A percentile compares a stretch with the other conserved stretches of the same genome.
phyloP scores from a whole-genome alignment of 1,140 invertebrate genomes.

The Sycobia sp. region DNA sequence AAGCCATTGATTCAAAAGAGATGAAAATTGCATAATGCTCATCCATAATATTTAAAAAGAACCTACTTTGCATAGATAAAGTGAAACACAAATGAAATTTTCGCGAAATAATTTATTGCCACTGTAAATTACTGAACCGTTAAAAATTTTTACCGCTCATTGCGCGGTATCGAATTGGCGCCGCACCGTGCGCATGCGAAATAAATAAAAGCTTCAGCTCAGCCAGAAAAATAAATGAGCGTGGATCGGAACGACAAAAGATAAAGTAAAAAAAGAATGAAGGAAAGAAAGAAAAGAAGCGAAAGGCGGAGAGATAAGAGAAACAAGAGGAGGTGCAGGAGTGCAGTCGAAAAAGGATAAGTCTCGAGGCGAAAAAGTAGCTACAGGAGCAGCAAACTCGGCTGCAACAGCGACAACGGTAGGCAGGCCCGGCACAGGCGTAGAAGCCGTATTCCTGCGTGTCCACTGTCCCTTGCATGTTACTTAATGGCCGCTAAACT shows the following conservation, averaged over 20 bases:
- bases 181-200: background rate
- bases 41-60: background rate
- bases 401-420: background rate
- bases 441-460: slow-evolving; percentile 2
- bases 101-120: slow-evolving; percentile 8
- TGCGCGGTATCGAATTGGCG: slow-evolving; percentile 5
- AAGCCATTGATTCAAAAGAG: background rate
- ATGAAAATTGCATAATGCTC: background rate
- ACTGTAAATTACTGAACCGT: background rate
- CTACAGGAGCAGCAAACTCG: background rate
- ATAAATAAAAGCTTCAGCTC: background rate
- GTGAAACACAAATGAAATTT: slow-evolving; percentile 1
- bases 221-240: slow-evolving; percentile 1
- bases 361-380: background rate
- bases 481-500: slow-evolving; percentile 14
- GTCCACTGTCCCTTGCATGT: slow-evolving; percentile 1
- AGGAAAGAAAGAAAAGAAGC: background rate
- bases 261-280: background rate
- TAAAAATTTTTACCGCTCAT: background rate
- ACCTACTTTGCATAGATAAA: background rate
- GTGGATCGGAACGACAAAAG: background rate
- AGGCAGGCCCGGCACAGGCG: no score
- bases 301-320: no score
- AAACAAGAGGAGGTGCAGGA: background rate
- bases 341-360: background rate